Conservation (phyloP, 2,797 vertebrate genomes). For the Parotocinclus haroldoi region DNA sequence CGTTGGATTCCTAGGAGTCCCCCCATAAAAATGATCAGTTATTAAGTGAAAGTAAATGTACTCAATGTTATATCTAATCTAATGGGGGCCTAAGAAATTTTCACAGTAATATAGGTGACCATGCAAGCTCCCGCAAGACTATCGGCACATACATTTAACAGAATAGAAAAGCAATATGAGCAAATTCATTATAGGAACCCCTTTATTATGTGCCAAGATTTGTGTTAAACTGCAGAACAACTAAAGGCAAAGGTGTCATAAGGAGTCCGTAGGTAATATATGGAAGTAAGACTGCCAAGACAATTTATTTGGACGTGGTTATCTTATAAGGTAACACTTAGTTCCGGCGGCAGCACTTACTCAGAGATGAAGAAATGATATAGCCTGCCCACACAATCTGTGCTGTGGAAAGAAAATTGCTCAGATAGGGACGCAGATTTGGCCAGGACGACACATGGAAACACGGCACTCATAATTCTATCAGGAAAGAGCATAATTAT, state of each 20-base stretch:
- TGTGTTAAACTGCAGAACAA: conserved; percentile 14
- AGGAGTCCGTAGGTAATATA: conserved; percentile 25
- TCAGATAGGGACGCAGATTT: conserved; percentile 28
- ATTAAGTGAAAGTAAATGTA: no score
- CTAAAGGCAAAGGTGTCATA: conserved; percentile 3
- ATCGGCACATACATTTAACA: no score
- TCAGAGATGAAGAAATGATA: conserved; percentile 47
- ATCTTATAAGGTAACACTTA: conserved; percentile 38
- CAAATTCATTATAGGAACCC: no score
- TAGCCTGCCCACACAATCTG: conserved; percentile 50
- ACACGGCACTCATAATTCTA: conserved; percentile 15
- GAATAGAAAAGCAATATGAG: no score
- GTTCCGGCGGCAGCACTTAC: conserved; percentile 34
- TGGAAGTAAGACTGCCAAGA: conserved; percentile 34
- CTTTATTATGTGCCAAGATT: not conserved
- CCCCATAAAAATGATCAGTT: no score
- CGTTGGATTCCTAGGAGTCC: no score
- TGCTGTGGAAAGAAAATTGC: conserved; percentile 37
- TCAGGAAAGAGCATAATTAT: no score
- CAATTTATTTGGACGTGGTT: conserved; percentile 32
- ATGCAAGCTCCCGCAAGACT: no score
- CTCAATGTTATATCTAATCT: no score
- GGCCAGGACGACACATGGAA: conserved; percentile 16
- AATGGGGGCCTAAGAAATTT: no score
- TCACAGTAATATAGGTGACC: no score